Base-by-base conservation (phyloP, 2,797 vertebrate species). In the Semotilus atromaculatus region DNA sequence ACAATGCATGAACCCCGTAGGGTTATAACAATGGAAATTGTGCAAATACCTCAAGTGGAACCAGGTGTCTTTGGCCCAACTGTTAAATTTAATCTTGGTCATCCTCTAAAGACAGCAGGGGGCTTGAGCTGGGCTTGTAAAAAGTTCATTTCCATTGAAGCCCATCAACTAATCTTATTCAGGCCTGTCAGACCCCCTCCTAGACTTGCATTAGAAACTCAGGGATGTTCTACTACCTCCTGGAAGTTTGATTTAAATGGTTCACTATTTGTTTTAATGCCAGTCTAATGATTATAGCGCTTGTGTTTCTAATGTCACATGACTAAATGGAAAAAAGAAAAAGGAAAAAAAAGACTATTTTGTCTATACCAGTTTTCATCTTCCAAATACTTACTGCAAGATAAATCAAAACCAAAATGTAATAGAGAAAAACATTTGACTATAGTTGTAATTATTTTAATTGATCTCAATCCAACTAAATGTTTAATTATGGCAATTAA, bases 81-180 rank as follows among this genome's bases (percentile, higher is more conserved):
- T 73, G 81, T 76, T 86, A 43, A 85, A 77, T 67, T 80, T 87
- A 88, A 88, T 84, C 71, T 84, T 11, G 67, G 67, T 80, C 81
- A 86, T 85, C 88, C 85, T 90, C 86, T 86, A 88, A 86, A 67
- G 77, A 82, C 89, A 79, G 87, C 87, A 82, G 91, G 83, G 88
- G 88, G 80, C 85, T 72, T 77, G 53, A 86, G 71, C 84, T 85
- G 83, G 78, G 85, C 89, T 88, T 88, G 87, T 89, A 91, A 91
- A 81, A 92, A 91, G 90, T 91, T 92, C 73, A 89, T 92, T 90
- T 92, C 88, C 85, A 90, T 92, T 91, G 90, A 88, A 90, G 86
- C 87, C 84, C 82, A 81, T 85, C 86, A 85, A 64, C 81, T 86
- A 87, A 81, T 88, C 90, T 90, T 80, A 91, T 78, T 89, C 76